Evolutionary conservation across 2,888 invertebrate genomes (phyloP).

Genomic region (Coleophora deauratella): DNA sequence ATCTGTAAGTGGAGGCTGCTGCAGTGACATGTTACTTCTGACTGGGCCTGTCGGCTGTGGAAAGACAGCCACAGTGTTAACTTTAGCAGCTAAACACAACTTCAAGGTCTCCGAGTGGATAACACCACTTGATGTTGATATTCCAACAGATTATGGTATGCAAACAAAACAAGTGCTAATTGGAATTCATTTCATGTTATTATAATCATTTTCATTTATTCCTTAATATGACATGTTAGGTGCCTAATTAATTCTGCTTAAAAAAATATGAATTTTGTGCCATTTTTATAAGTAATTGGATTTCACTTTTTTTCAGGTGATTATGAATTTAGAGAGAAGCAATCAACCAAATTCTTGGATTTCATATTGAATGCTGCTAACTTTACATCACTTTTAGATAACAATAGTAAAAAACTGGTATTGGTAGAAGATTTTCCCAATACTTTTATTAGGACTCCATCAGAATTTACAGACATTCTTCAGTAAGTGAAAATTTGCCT

Average conservation of each 20-base stretch:
- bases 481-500: no score
- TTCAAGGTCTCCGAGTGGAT: conserved; percentile 85
- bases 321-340: conserved; percentile 69
- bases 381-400: conserved; percentile 77
- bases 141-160: conserved; percentile 66
- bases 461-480: conserved; percentile 78
- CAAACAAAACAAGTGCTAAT: no score
- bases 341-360: conserved; percentile 81
- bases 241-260: no score
- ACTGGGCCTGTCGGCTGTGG: conserved; percentile 91
- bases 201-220: no score
- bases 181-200: no score
- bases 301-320: conserved; percentile 48
- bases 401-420: conserved; percentile 73
- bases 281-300: no score
- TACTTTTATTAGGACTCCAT: conserved; percentile 77
- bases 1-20: conserved; percentile 33
- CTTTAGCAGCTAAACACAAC: conserved; percentile 77
- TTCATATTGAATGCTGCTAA: conserved; percentile 86
- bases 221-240: no score
- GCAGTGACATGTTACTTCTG: conserved; percentile 77
- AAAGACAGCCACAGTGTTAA: conserved; percentile 82
- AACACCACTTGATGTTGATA: conserved; percentile 82
- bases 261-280: no score
- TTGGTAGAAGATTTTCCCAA: conserved; percentile 90